A percentile compares a stretch with the other conserved stretches of the same genome.
Evolutionary conservation across 2,888 invertebrate species (phyloP).

Genomic region (Hybos culiciformis): DNA sequence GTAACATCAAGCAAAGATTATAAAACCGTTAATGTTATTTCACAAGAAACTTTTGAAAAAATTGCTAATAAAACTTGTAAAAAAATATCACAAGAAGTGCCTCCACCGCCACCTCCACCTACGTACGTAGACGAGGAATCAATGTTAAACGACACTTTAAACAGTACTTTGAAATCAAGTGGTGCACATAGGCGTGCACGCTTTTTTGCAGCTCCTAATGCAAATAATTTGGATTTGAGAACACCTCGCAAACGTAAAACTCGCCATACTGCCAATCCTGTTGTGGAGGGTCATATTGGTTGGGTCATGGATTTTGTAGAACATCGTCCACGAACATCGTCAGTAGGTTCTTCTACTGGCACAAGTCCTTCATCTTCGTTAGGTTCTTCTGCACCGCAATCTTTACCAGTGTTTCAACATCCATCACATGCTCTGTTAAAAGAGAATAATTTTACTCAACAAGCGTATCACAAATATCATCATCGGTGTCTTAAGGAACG

Average conservation of each 20-base stretch:
- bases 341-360: constrained; percentile 68
- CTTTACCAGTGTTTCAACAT: constrained; percentile 86
- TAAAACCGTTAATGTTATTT: constrained; percentile 78
- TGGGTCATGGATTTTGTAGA: constrained; percentile 93
- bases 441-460: constrained; percentile 96
- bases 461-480: constrained; percentile 93
- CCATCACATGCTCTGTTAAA: constrained; percentile 88
- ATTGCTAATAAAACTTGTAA: constrained; percentile 46
- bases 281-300: constrained; percentile 88
- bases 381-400: constrained; percentile 66
- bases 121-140: constrained; percentile 26
- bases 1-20: constrained; percentile 46
- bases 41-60: constrained; percentile 77
- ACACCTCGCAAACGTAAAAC: constrained; percentile 78
- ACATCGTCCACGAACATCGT: constrained; percentile 64
- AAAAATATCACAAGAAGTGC: constrained; percentile 57
- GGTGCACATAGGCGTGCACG: constrained; percentile 45
- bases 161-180: constrained; percentile 19
- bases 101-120: constrained; percentile 72
- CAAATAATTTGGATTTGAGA: constrained; percentile 45
- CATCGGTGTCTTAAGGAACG: constrained; percentile 82
- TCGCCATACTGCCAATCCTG: constrained; percentile 84
- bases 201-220: constrained; percentile 92
- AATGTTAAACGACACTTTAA: constrained; percentile 20
- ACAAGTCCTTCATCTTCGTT: constrained; percentile 64